Percentiles rank a stretch among this genome's conserved stretches.
Evolutionary conservation across 2,888 invertebrate species (phyloP).

Genomic region (Acrobasis suavella): DNA sequence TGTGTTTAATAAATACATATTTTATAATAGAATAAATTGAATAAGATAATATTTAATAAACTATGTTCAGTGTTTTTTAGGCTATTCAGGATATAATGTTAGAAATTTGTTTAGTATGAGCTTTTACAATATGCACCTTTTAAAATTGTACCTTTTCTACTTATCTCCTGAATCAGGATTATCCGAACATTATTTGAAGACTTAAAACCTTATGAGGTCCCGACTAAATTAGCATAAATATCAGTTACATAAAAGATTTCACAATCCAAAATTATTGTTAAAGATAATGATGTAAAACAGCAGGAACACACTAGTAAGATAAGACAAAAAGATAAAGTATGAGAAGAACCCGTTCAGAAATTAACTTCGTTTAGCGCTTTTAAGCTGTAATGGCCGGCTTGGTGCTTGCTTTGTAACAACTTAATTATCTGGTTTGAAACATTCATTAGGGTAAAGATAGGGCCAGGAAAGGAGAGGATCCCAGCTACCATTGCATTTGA

Average conservation of each 20-base stretch:
- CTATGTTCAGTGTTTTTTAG: too few relatives aligned
- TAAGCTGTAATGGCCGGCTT: neutral
- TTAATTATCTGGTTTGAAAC: slow-evolving; percentile 18
- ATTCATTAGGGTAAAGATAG: slow-evolving; percentile 19
- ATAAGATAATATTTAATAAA: too few relatives aligned
- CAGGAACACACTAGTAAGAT: neutral
- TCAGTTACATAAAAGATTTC: neutral
- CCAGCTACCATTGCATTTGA: neutral
- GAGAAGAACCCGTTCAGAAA: slow-evolving; percentile 11
- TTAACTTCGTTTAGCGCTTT: slow-evolving; percentile 12
- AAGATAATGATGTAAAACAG: neutral
- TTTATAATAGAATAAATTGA: too few relatives aligned
- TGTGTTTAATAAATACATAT: neutral
- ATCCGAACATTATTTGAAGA: too few relatives aligned
- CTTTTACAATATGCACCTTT: too few relatives aligned
- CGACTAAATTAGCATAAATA: too few relatives aligned
- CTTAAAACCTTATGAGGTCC: too few relatives aligned
- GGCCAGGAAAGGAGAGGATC: neutral
- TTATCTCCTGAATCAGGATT: too few relatives aligned
- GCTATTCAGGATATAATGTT: too few relatives aligned
- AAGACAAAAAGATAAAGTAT: neutral
- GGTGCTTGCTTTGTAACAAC: slow-evolving; percentile 9
- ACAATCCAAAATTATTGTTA: too few relatives aligned
- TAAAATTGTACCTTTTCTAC: too few relatives aligned
- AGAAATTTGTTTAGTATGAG: too few relatives aligned